Evolutionary conservation across 2,113 vertebrate genomes (phyloP).

Genomic region (Murina feae): DNA sequence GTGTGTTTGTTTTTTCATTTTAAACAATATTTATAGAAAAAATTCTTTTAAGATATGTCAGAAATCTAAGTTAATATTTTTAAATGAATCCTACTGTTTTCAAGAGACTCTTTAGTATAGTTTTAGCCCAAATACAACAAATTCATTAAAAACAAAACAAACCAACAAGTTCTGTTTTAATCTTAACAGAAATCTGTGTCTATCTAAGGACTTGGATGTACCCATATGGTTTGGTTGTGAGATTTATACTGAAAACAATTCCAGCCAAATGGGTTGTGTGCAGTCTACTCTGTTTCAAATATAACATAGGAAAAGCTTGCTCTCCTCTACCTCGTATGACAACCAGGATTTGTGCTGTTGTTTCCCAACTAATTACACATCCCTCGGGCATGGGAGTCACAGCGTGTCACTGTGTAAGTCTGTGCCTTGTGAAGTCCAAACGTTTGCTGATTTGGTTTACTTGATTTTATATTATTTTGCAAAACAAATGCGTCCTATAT

Average conservation of each 20-base stretch:
- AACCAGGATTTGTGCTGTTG: neutral
- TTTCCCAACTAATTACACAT: conserved; percentile 15
- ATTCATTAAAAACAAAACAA: neutral
- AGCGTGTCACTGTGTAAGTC: neutral
- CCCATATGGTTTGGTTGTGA: neutral
- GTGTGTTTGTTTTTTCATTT: neutral
- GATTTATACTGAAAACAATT: neutral
- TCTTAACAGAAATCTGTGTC: neutral
- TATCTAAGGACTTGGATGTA: neutral
- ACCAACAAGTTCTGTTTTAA: neutral
- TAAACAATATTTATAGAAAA: neutral
- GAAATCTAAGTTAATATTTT: neutral
- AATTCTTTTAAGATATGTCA: neutral
- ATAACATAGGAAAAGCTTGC: neutral
- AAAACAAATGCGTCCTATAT: neutral
- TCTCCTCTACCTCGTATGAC: neutral
- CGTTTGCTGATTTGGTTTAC: conserved; percentile 20
- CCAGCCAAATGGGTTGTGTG: neutral
- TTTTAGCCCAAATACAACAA: neutral
- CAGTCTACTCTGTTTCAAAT: neutral
- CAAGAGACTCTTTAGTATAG: neutral
- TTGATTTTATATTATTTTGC: conserved; percentile 17
- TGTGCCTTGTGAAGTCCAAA: conserved; percentile 22
- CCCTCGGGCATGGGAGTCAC: neutral
- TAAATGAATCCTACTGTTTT: neutral